phyloP scores from a whole-genome alignment of 1,140 invertebrate species.

The Zaprionus africanus region DNA sequence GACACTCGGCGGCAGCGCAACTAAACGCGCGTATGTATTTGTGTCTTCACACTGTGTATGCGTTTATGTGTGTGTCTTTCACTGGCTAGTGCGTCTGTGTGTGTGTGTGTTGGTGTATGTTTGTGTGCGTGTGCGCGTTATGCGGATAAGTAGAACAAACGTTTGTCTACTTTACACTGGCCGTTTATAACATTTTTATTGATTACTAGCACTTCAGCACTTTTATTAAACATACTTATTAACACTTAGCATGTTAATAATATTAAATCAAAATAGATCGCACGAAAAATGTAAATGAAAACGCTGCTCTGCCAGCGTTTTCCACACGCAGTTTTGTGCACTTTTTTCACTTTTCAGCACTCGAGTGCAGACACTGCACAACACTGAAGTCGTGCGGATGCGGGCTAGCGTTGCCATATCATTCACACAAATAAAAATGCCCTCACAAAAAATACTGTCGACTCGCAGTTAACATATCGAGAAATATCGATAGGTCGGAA shows the following conservation, averaged over 20 bases:
- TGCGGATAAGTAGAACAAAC: slow-evolving; percentile 56
- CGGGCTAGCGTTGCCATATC: slow-evolving; percentile 11
- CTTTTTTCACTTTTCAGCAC: slow-evolving; percentile 41
- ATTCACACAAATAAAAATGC: too few relatives aligned
- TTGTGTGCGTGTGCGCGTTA: slow-evolving; percentile 48
- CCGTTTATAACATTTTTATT: slow-evolving; percentile 40
- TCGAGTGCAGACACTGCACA: slow-evolving; percentile 10
- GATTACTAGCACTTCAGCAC: slow-evolving; percentile 12
- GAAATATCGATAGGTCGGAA: neutral
- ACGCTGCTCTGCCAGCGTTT: slow-evolving; percentile 50
- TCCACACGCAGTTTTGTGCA: slow-evolving; percentile 48
- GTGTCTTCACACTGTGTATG: slow-evolving; percentile 18
- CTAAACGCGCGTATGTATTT: slow-evolving; percentile 35
- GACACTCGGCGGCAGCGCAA: slow-evolving; percentile 64
- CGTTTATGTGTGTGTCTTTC: slow-evolving; percentile 13
- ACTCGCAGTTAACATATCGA: slow-evolving; percentile 12
- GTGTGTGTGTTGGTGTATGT: slow-evolving; percentile 11
- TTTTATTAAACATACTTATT: slow-evolving; percentile 15
- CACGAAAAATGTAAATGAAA: slow-evolving; percentile 39
- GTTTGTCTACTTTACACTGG: slow-evolving; percentile 46
- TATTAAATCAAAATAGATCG: slow-evolving; percentile 24
- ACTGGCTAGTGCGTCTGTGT: slow-evolving; percentile 22
- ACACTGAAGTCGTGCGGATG: slow-evolving; percentile 16
- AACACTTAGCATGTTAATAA: slow-evolving; percentile 22
- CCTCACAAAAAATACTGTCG: neutral